Evolutionary conservation across 2,113 vertebrate genomes (phyloP), one percentile per base, ranked within the genome.

Genomic region (Falco punctatus): DNA sequence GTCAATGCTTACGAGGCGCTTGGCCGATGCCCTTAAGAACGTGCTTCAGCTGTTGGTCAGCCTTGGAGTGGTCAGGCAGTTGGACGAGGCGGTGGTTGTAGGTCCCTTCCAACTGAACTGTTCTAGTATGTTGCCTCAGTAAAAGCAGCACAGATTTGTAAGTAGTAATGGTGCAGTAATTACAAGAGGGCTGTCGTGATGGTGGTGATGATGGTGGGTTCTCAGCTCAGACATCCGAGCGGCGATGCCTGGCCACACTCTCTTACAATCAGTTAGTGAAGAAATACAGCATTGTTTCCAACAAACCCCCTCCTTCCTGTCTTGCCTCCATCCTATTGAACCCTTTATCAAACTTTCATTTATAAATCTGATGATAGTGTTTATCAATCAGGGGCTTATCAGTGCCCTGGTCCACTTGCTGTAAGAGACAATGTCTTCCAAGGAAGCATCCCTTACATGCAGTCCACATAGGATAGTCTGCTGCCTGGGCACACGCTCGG

Each of bases 401-500:
- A 0, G 17, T 71, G 59, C 28, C 38, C 52, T 61, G 54, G 10
- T 2, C 90, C 35, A 22, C 27, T 67, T 69, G 38, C n/a, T 70
- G 3, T 46, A 44, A 6, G 42, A 33, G 24, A 6, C 3, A 13
- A 6, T 80, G 18, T 23, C 62, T 70, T 71, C 33, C 54, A n/a
- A 35, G 74, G 38, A 81, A 51, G 15, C 52, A 67, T 54, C 40
- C 18, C 38, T 58, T 54, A 18, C 61, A 0, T 9, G 4, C 19
- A 35, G 28, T 59, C 61, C 1, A 2, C 22, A 8, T 10, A 33
- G 46, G 73, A 38, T 66, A 35, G 28, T 38, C 42, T 78, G 22
- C 55, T 87, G 44, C 19, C 38, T 1, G 3, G 38, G 10, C 5
- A 2, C 18, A 46, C 3, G 1, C 35, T 74, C 2, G 2, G 6